Percentiles rank a stretch among this genome's conserved stretches.
Evolutionary conservation across 2,797 vertebrate species (phyloP).

Genomic region (Muscicapa striata): DNA sequence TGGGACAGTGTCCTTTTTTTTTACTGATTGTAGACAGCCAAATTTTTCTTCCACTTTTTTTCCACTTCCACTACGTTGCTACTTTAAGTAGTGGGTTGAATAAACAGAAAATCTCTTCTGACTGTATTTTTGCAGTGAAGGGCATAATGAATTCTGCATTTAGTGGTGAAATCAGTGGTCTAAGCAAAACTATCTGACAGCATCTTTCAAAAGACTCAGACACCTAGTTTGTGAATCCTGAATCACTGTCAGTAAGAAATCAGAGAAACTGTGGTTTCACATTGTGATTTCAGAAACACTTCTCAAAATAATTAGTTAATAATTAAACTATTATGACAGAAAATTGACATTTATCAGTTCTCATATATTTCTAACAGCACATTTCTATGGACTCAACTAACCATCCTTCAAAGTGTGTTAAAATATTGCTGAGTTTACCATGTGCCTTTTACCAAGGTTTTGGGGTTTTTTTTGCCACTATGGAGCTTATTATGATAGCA

Average conservation of each 20-base stretch:
- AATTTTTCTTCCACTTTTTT: neutral
- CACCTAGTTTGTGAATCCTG: neutral
- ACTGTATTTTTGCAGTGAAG: neutral
- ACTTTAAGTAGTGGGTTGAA: neutral
- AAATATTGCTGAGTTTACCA: neutral
- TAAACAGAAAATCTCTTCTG: neutral
- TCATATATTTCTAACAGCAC: neutral
- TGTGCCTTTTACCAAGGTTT: neutral
- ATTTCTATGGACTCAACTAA: neutral
- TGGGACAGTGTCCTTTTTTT: rapidly evolving
- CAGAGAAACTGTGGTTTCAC: neutral
- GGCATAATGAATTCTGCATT: neutral
- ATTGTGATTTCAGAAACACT: neutral
- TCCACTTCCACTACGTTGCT: neutral
- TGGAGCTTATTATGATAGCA: neutral
- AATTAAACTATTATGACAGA: neutral
- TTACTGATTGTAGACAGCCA: neutral
- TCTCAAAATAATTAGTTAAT: neutral
- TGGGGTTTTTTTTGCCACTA: neutral
- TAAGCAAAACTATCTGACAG: neutral
- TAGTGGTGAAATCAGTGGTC: neutral
- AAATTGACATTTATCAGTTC: neutral
- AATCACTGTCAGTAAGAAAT: neutral
- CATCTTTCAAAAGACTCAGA: neutral
- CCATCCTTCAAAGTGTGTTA: neutral